Evolutionary conservation across 2,797 vertebrate species (phyloP), one percentile per base, ranked within the genome.

Genomic region (Galaxias olidus): DNA sequence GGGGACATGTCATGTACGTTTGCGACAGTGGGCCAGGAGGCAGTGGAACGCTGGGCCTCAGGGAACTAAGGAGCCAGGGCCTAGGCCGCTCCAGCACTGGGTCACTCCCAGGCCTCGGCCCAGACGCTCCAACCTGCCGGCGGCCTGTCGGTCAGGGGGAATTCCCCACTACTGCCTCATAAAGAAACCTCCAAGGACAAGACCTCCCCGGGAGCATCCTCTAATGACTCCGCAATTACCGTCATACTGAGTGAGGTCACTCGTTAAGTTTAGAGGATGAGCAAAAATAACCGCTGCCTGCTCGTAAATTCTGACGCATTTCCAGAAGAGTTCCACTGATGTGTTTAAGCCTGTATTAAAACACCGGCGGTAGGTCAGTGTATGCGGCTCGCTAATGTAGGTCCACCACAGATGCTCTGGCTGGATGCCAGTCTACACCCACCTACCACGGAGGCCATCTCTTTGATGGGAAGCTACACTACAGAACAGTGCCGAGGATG

Each of bases 101-200:
- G 68, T 47, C 20, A 60, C 65, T 61, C 68, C 61, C 61, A 66
- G 59, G 78, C 65, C 61, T 77, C n/a, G n/a, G n/a, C n/a, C n/a
- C n/a, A n/a, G n/a, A n/a, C n/a, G n/a, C n/a, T n/a, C n/a, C n/a
- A n/a, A n/a, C n/a, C 73, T 47, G 73, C 69, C 74, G 30, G 18
- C 62, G 72, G 50, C 45, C 53, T 53, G 60, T 49, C 58, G 72
- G 9, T 11, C 42, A 40, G 19, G 62, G 13, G 72, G 69, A 59
- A 76, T 66, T 10, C 10, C 59, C 42, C 46, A 41, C 14, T n/a
- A 14, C 10, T 42, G 47, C 14, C 72, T 69, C n/a, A 45, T 71
- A 71, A 56, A 42, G 63, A 77, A 84, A 87, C 81, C 85, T 86
- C 85, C 81, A 82, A 84, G 76, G 72, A 82, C 65, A 71, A 14